These are phyloP conservation scores for Notocelia uddmanniana DNA, from an alignment of 2,888 invertebrate genomes.

Conservation along the genomic window DNA sequence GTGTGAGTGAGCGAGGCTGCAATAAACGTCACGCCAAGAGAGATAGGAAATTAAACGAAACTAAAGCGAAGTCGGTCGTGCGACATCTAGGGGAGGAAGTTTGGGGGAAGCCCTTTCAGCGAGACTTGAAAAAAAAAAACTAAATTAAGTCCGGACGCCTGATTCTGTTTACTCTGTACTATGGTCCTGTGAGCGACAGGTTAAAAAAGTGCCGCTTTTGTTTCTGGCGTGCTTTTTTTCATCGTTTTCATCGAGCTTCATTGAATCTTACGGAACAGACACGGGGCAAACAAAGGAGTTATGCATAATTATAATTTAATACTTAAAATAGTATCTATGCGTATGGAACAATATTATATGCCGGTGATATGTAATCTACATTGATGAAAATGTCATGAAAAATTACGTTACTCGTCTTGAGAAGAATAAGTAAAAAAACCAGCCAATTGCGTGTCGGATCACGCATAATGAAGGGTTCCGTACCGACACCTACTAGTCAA, in stretches of 20 bases:
- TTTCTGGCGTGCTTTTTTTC: slow-evolving; percentile 46
- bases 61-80: slow-evolving; percentile 78
- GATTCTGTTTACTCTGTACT: slow-evolving; percentile 72
- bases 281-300: not conserved
- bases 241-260: slow-evolving; percentile 14
- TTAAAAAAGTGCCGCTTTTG: slow-evolving; percentile 66
- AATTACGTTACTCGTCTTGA: too few relatives aligned
- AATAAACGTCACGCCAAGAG: slow-evolving; percentile 81
- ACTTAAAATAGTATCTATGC: not conserved
- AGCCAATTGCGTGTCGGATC: too few relatives aligned
- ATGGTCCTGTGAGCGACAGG: slow-evolving; percentile 70
- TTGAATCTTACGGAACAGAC: slow-evolving; percentile 26
- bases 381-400: too few relatives aligned
- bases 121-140: slow-evolving; percentile 73
- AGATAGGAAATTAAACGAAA: slow-evolving; percentile 84
- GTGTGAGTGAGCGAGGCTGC: slow-evolving; percentile 68
- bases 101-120: slow-evolving; percentile 60
- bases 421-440: too few relatives aligned
- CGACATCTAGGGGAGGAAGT: slow-evolving; percentile 73
- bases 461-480: too few relatives aligned
- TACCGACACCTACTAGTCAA: too few relatives aligned
- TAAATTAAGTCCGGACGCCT: slow-evolving; percentile 72
- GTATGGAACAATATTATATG: not conserved
- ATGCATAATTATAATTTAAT: not conserved
- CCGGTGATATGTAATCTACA: too few relatives aligned